Evolutionary conservation across 2,113 vertebrate species (phyloP).

Genomic region (Burhinus bistriatus): DNA sequence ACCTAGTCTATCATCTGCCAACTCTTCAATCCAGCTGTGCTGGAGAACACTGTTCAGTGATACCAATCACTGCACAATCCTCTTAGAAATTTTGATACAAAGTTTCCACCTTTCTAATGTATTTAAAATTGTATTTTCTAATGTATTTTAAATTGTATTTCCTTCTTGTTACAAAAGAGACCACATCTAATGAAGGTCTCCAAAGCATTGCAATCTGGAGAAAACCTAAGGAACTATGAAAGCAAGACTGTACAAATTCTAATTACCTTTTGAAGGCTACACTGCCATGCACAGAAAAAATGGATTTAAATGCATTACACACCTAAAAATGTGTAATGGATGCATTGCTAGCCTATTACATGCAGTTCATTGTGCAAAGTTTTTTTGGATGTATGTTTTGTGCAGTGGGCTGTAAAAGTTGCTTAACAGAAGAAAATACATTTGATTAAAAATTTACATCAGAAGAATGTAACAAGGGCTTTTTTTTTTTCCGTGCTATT

Average conservation of each 20-base stretch:
- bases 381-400: slow-evolving; percentile 2
- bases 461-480: background rate
- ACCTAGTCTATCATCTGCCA: background rate
- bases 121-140: background rate
- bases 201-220: background rate
- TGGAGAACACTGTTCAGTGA: accelerated
- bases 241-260: background rate
- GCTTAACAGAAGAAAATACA: slow-evolving; percentile 48
- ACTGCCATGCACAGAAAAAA: background rate
- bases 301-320: slow-evolving; percentile 11
- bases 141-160: background rate
- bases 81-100: background rate
- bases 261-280: background rate
- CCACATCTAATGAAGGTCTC: background rate
- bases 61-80: background rate
- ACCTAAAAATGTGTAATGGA: background rate
- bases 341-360: background rate
- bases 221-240: background rate
- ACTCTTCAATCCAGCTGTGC: background rate
- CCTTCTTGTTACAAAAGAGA: background rate
- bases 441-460: slow-evolving; percentile 65
- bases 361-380: background rate
- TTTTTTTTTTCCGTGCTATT: background rate
- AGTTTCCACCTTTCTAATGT: background rate
- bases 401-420: slow-evolving; percentile 30